Percentiles rank a stretch among this genome's conserved stretches.
Conservation (phyloP, 2,797 vertebrate species). For the Phalloptychus januarius region DNA sequence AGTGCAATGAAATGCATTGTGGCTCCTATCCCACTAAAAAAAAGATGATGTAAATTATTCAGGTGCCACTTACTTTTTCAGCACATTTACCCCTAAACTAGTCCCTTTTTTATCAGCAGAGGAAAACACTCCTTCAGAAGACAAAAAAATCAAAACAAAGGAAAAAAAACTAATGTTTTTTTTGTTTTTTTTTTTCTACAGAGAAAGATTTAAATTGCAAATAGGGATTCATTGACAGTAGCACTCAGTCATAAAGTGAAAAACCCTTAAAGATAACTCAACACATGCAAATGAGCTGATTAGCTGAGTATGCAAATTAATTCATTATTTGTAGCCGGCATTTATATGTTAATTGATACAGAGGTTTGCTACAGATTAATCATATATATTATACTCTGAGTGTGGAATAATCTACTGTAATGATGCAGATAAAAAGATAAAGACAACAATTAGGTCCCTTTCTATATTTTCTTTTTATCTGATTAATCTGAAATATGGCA, state of each 20-base stretch:
- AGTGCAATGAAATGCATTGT: constrained; percentile 58
- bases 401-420: constrained; percentile 57
- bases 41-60: constrained; percentile 76
- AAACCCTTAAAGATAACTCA: constrained; percentile 69
- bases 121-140: constrained; percentile 11
- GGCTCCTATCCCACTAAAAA: constrained; percentile 65
- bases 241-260: constrained; percentile 60
- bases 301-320: constrained; percentile 66
- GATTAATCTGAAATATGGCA: constrained; percentile 53
- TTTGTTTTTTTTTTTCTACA: constrained; percentile 16
- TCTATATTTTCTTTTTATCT: constrained; percentile 37
- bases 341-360: constrained; percentile 74
- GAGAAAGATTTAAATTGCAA: constrained; percentile 62
- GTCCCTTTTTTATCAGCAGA: constrained; percentile 24
- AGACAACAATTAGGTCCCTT: constrained; percentile 54
- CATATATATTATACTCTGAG: constrained; percentile 59
- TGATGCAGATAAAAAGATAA: constrained; percentile 62
- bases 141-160: constrained; percentile 8
- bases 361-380: constrained; percentile 55
- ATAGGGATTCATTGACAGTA: constrained; percentile 51
- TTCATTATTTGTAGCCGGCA: constrained; percentile 65
- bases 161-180: too few species aligned
- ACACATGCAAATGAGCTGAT: constrained; percentile 77
- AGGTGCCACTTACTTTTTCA: constrained; percentile 54
- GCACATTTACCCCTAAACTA: constrained; percentile 42